Base-by-base conservation (phyloP, 1,140 invertebrate genomes). In the Aricia agestis region DNA sequence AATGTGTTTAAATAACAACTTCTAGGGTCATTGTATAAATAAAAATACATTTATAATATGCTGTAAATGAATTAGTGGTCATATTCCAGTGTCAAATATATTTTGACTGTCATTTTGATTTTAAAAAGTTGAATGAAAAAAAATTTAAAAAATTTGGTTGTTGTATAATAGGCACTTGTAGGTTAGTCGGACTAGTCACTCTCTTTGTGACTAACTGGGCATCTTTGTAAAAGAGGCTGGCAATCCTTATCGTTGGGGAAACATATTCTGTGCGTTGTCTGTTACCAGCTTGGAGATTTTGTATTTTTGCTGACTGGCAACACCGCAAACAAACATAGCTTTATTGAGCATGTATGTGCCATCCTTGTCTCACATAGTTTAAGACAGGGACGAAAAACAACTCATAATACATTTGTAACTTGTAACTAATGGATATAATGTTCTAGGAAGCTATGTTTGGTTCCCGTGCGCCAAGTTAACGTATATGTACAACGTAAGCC, bases 1-100 rank as follows among this genome's bases (percentile, higher is more conserved):
- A 77, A 76, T 78, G 81, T 80, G 81, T 80, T 81, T 78, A 72
- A 68, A 77, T 73, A 78, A 79, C 77, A 77, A 74, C 66, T 61
- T 72, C 74, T 79, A 82, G 79, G 74, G 77, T 80, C 82, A 83
- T 74, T 87, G 86, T 89, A 85, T 87, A 87, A 86, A 89, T 80
- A 80, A 82, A 90, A 88, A 87, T 85, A 81, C 68, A 83, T 63
- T 63, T 63, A 63, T 63, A 63, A 63, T 63, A 63, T 76, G 74
- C 71, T 84, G 77, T 84, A 81, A 76, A 77, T 72, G 74, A 75
- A 69, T 67, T 57, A 25, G 66, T 66, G 67, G 25, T 45, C 59
- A 52, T 67, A 73, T 77, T 77, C 77, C 77, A 78, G 70, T 77
- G 71, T 76, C 71, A 59, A 69, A 78, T 69, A 74, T 76, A 68